phyloP scores from a whole-genome alignment of 2,113 vertebrate species.

The Numida meleagris region DNA sequence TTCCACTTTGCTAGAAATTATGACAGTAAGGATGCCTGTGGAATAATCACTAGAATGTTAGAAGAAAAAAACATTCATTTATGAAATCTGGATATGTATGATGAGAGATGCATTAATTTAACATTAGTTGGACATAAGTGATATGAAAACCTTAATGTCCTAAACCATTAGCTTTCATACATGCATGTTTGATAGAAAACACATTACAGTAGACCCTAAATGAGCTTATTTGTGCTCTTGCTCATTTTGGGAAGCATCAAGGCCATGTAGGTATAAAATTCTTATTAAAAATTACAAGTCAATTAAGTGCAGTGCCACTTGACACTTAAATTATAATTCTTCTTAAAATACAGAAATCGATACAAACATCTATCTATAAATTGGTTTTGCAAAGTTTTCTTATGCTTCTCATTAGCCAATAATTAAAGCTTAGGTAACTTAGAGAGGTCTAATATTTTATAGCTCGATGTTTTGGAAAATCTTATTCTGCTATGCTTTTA shows the following conservation, averaged over 20 bases:
- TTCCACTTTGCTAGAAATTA: background rate
- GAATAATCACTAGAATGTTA: background rate
- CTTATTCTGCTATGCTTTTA: background rate
- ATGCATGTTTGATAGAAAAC: background rate
- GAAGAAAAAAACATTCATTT: background rate
- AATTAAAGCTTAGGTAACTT: background rate
- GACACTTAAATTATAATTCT: background rate
- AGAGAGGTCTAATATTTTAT: background rate
- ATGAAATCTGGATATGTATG: background rate
- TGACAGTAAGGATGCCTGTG: background rate
- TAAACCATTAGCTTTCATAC: background rate
- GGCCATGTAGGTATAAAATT: background rate
- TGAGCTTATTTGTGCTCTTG: background rate
- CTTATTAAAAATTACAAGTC: background rate
- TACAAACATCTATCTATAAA: background rate
- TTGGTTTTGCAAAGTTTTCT: background rate
- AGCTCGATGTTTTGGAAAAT: background rate
- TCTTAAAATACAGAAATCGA: background rate
- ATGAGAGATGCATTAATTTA: accelerated
- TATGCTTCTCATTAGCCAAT: background rate
- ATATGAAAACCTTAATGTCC: background rate
- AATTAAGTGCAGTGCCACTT: background rate
- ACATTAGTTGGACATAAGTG: background rate
- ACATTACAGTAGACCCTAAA: background rate
- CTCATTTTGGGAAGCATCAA: background rate